Evolutionary conservation across 2,113 vertebrate genomes (phyloP), one percentile per base, ranked within the genome.

Genomic region (Aspiorhynchus laticeps): DNA sequence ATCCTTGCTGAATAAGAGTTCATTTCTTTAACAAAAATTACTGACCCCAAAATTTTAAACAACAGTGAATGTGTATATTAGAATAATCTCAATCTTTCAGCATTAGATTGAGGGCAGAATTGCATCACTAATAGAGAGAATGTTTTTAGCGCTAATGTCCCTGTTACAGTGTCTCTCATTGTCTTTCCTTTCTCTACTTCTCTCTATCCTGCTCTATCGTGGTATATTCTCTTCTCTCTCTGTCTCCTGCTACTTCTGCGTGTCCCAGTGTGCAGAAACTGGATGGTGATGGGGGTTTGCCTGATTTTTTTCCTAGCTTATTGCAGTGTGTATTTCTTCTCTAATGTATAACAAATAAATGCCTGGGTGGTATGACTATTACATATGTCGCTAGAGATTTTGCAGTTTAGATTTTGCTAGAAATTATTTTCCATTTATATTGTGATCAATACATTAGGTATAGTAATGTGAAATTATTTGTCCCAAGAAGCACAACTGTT

Each of bases 221-320:
- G 43, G 31, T 15, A 21, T 85, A 43, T 48, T 36, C 59, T 69
- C 46, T n/a, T 46, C 24, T 28, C 31, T 88, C 61, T 80, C 83
- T 21, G 76, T 84, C 61, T 87, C 43, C 9, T 65, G 46, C n/a
- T 86, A 38, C 61, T 71, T 84, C 61, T 85, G 53, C 24, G 7
- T 82, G 90, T 86, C 88, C 88, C 83, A 41, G 11, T 88, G 89
- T 88, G 86, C 87, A 63, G 85, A 26, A 74, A 69, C 63, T 59
- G 48, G 81, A 78, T 46, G 87, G 71, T 85, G 9, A 75, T 80
- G 19, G 28, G 14, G 53, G n/a, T n/a, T 87, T 87, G 67, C 90
- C 89, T 91, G 69, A 74, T 89, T 91, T 91, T n/a, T 80, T 14
- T 9, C 56, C n/a, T 76, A 2, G 74, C n/a, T 76, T 11, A 46